Evolutionary conservation across 2,797 vertebrate species (phyloP).

Genomic region (Alfaro cultratus): DNA sequence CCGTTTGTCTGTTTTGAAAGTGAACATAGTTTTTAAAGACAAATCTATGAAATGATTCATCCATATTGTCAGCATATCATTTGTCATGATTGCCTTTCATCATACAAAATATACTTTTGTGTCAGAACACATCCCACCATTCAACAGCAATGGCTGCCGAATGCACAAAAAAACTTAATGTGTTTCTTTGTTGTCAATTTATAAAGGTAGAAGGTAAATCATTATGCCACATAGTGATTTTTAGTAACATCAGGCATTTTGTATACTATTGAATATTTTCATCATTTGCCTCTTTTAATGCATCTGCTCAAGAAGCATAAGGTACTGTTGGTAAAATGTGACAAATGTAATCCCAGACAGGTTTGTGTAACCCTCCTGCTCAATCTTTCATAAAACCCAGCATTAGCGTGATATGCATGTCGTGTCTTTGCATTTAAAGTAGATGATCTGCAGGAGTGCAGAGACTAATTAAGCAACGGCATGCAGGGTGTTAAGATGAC

Average conservation of each 20-base stretch:
- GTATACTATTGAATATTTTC: conserved; percentile 27
- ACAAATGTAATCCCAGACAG: conserved; percentile 48
- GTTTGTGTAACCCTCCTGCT: conserved; percentile 34
- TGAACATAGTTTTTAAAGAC: not conserved
- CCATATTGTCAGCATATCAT: not conserved
- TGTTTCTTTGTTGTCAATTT: conserved; percentile 3
- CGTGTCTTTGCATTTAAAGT: conserved; percentile 50
- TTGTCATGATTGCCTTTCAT: not conserved
- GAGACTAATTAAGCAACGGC: conserved; percentile 64
- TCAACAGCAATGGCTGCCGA: not conserved
- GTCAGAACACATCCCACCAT: not conserved
- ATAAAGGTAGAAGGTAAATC: conserved; percentile 4
- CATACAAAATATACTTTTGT: not conserved
- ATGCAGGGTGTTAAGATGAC: conserved; percentile 66
- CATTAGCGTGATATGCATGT: conserved; percentile 44
- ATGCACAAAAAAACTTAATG: conserved; percentile 20
- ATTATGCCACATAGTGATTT: conserved; percentile 27
- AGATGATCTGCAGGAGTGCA: conserved; percentile 55
- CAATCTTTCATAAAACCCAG: conserved; percentile 50
- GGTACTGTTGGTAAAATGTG: conserved; percentile 41
- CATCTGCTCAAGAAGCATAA: conserved; percentile 37
- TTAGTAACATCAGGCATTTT: conserved; percentile 21
- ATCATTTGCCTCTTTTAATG: conserved; percentile 32
- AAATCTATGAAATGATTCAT: not conserved
- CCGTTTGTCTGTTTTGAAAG: not conserved